Conservation (phyloP, 2,888 invertebrate species). For the Acanthosoma haemorrhoidale region DNA sequence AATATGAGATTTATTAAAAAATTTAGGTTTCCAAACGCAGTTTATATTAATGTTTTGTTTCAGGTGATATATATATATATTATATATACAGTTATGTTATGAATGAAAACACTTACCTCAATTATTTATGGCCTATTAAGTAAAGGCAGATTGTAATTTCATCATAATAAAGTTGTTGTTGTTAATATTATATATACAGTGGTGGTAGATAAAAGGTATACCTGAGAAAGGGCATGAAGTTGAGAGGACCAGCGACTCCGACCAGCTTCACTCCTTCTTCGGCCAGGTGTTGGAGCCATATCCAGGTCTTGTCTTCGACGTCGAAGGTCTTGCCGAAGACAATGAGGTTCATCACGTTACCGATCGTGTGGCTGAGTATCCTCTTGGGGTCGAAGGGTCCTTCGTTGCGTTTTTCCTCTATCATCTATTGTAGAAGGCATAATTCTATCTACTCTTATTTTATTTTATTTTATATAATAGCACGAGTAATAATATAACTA, state of each 20-base stretch:
- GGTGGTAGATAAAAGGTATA: slow-evolving; percentile 44
- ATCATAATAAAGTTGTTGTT: no score
- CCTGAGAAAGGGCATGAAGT: slow-evolving; percentile 78
- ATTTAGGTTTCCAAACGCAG: no score
- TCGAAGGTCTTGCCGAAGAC: slow-evolving; percentile 70
- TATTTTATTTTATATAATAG: no score
- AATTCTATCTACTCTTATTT: not conserved
- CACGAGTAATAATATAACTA: no score
- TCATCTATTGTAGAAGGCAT: slow-evolving; percentile 23
- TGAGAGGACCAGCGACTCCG: slow-evolving; percentile 74
- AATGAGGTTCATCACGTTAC: slow-evolving; percentile 69
- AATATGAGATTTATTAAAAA: no score
- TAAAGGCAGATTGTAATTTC: no score
- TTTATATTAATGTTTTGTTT: no score
- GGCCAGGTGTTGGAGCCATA: slow-evolving; percentile 68
- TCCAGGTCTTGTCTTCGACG: slow-evolving; percentile 67
- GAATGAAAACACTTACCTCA: no score
- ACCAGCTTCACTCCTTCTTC: slow-evolving; percentile 79
- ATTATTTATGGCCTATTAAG: no score
- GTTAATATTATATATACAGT: no score
- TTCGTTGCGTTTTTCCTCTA: slow-evolving; percentile 43
- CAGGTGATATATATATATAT: no score
- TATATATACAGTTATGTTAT: no score
- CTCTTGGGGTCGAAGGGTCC: slow-evolving; percentile 51
- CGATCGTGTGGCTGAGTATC: slow-evolving; percentile 63